Conservation (phyloP, 2,797 vertebrate genomes). For the Cryptoprocta ferox region DNA sequence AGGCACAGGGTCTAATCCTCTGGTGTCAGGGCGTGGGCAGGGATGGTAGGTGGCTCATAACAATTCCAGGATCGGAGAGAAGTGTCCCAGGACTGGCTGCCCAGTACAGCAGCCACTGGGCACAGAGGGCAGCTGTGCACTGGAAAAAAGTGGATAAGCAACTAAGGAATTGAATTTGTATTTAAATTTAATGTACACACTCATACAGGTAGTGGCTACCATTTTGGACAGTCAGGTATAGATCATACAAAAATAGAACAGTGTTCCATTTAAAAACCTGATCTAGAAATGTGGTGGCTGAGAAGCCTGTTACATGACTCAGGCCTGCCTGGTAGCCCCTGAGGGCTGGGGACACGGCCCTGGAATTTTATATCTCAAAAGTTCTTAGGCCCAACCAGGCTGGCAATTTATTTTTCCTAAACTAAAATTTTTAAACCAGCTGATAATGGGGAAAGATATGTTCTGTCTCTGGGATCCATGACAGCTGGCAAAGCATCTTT, state of each 20-base stretch:
- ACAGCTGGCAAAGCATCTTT: neutral
- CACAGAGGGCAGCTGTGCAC: neutral
- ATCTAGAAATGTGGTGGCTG: neutral
- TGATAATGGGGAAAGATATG: neutral
- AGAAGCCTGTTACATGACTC: neutral
- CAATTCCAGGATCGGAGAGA: neutral
- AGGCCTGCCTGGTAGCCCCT: neutral
- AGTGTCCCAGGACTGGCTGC: neutral
- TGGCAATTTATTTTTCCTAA: neutral
- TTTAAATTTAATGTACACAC: neutral
- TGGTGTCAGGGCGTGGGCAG: neutral
- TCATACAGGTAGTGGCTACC: neutral
- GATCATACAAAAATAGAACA: neutral
- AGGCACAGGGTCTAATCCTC: neutral
- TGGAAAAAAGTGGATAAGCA: neutral
- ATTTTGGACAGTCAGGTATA: too few relatives aligned
- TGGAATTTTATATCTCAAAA: neutral
- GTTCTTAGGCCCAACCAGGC: neutral
- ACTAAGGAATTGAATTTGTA: neutral
- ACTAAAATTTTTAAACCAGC: neutral
- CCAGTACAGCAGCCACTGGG: neutral
- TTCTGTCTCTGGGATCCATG: neutral
- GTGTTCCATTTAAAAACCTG: neutral
- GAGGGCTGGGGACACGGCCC: neutral
- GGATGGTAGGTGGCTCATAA: neutral